A percentile compares a stretch with the other conserved stretches of the same genome.
Evolutionary conservation across 2,888 invertebrate genomes (phyloP).

Genomic region (Pseudococcus viburni): DNA sequence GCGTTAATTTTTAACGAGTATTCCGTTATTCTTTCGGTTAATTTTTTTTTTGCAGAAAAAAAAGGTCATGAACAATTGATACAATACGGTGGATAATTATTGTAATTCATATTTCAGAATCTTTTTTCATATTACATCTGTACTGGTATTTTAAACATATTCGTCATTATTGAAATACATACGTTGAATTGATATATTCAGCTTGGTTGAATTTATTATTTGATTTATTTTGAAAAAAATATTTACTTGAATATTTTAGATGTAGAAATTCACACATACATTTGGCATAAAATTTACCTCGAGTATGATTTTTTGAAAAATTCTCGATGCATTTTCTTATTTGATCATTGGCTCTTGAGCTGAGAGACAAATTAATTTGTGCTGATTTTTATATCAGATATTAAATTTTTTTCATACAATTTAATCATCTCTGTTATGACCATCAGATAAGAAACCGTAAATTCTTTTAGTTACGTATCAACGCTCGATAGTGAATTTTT

Average conservation of each 20-base stretch:
- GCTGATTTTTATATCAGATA: background rate
- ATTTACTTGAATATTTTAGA: background rate
- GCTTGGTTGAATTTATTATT: background rate
- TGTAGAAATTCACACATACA: background rate
- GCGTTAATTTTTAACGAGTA: background rate
- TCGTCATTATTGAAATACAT: background rate
- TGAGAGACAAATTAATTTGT: background rate
- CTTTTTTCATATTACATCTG: slow-evolving; percentile 15
- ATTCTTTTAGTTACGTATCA: background rate
- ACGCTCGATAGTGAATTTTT: background rate
- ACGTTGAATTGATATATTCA: background rate
- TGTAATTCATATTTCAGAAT: background rate
- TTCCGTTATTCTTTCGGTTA: background rate
- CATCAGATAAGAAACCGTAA: background rate
- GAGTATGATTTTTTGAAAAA: no score
- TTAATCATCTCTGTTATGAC: background rate
- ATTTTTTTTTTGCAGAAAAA: background rate
- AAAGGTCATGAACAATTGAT: background rate
- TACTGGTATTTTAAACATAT: background rate
- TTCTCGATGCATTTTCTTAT: background rate
- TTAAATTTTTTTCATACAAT: slow-evolving; percentile 11
- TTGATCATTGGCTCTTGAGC: no score
- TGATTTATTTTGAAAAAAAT: background rate
- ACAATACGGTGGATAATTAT: background rate
- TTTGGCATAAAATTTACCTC: background rate